These are phyloP conservation scores for Labeo calbasu DNA, from an alignment of 2,797 vertebrate genomes.

Conservation along the genomic window DNA sequence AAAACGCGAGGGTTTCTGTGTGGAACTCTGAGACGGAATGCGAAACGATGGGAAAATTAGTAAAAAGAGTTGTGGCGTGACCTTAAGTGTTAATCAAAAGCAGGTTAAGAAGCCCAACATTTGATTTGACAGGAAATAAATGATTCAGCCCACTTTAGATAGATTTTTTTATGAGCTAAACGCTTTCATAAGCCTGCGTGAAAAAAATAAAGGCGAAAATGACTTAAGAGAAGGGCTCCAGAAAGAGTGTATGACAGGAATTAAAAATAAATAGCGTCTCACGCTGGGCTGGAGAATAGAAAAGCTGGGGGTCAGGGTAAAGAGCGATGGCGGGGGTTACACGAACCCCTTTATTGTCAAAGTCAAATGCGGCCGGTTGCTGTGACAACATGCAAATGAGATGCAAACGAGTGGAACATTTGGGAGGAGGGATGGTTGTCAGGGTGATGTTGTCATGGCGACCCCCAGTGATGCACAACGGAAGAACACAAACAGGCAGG, in stretches of 20 bases:
- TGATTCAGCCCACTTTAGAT: slow-evolving; percentile 42
- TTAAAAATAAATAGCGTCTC: slow-evolving; percentile 47
- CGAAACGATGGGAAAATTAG: slow-evolving; percentile 15
- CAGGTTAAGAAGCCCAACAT: background rate
- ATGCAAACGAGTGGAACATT: slow-evolving; percentile 78
- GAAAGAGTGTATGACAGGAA: slow-evolving; percentile 36
- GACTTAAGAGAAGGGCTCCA: slow-evolving; percentile 2
- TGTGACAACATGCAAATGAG: slow-evolving; percentile 81
- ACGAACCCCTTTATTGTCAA: slow-evolving; percentile 69
- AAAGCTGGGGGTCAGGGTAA: slow-evolving; percentile 42
- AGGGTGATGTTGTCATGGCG: slow-evolving; percentile 78
- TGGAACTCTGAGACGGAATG: slow-evolving; percentile 49
- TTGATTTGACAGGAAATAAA: slow-evolving; percentile 30
- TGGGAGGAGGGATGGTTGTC: slow-evolving; percentile 69
- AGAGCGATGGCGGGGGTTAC: slow-evolving; percentile 36
- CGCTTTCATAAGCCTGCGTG: slow-evolving; percentile 9
- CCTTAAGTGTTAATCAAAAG: slow-evolving; percentile 24
- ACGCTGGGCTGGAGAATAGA: slow-evolving; percentile 37
- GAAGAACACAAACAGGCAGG: slow-evolving; percentile 56
- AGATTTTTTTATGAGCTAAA: slow-evolving; percentile 29
- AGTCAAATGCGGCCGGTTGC: slow-evolving; percentile 76
- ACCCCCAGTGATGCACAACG: slow-evolving; percentile 68
- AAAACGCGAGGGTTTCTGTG: slow-evolving; percentile 64
- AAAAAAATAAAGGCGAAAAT: slow-evolving; percentile 23
- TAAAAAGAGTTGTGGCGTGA: slow-evolving; percentile 20